Evolutionary conservation across 2,888 invertebrate genomes (phyloP).

Genomic region (Uropetala carovei): DNA sequence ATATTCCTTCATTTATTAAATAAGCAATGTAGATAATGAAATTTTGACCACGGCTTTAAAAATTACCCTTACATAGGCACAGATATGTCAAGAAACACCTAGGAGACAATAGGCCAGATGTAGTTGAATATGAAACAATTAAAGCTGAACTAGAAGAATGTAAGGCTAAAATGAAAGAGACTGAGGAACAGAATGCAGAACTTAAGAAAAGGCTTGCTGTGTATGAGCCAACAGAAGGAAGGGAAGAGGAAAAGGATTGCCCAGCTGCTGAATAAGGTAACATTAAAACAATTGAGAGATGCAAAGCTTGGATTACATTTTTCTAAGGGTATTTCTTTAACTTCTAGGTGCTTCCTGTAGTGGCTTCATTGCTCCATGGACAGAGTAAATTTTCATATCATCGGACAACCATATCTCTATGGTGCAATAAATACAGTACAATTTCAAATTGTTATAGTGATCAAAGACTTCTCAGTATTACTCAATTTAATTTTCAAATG

Average conservation of each 20-base stretch:
- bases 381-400: not conserved
- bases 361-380: not conserved
- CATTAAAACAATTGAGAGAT: no score
- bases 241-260: not conserved
- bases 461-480: conserved; percentile 1
- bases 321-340: not conserved
- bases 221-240: not conserved
- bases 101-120: conserved; percentile 73
- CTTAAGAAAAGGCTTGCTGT: not conserved
- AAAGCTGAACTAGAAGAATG: conserved; percentile 79
- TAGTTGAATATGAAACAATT: conserved; percentile 75
- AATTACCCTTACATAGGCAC: conserved; percentile 58
- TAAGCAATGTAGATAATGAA: no score
- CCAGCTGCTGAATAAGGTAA: not conserved
- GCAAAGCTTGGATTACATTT: not conserved
- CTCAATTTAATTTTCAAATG: conserved; percentile 43
- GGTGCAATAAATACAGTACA: not conserved
- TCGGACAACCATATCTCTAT: conserved; percentile 12
- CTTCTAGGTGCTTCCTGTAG: not conserved
- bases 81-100: conserved; percentile 78
- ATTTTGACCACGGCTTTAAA: no score
- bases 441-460: conserved; percentile 31
- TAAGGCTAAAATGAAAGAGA: conserved; percentile 78
- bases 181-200: conserved; percentile 79
- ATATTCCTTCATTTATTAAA: no score